These are phyloP conservation scores for Micromys minutus DNA, from an alignment of 2,113 vertebrate species.

Conservation along the genomic window DNA sequence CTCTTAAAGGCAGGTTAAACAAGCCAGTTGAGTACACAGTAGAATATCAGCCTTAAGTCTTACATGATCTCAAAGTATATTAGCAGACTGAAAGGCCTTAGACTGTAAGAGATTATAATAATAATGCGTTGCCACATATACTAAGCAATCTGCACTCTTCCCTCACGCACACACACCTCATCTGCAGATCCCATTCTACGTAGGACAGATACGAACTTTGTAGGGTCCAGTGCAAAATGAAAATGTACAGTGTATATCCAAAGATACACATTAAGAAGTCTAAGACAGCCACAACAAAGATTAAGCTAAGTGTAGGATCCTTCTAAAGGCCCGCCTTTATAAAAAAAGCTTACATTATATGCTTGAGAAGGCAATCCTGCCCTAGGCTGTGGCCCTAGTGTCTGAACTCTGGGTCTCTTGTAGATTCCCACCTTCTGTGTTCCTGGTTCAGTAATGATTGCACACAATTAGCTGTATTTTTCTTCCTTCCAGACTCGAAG, in stretches of 20 bases:
- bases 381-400: neutral
- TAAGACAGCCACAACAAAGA: neutral
- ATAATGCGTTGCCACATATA: neutral
- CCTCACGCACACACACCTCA: neutral
- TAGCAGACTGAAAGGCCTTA: neutral
- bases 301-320: neutral
- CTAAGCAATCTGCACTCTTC: neutral
- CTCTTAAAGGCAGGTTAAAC: neutral
- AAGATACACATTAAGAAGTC: neutral
- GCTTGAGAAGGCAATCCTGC: neutral
- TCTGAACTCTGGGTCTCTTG: neutral
- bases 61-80: neutral
- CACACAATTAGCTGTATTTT: accelerated
- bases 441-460: neutral
- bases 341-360: neutral
- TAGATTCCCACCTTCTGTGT: neutral
- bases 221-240: neutral
- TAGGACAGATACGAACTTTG: neutral
- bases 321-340: neutral
- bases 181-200: neutral
- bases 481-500: neutral
- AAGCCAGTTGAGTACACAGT: neutral
- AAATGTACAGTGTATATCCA: neutral
- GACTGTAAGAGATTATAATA: neutral
- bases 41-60: neutral